These are phyloP conservation scores for Acanthurus lineatus DNA, from an alignment of 2,797 vertebrate genomes.

Conservation along the genomic window DNA sequence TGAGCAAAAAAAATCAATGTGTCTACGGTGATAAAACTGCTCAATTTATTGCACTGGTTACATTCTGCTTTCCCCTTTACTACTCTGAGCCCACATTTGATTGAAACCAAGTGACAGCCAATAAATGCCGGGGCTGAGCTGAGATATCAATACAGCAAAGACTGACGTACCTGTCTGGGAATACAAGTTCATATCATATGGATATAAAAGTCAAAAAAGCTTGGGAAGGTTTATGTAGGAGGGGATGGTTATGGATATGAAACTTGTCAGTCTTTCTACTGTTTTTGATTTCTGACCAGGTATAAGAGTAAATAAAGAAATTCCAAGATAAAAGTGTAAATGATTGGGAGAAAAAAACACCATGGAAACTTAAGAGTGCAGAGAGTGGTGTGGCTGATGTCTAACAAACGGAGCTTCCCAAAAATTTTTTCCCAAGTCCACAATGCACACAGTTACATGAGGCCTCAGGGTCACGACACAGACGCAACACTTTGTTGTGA, in stretches of 20 bases:
- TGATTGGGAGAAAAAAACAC: not conserved
- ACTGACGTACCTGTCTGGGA: no score
- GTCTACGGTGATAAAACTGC: constrained; percentile 8
- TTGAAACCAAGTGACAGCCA: not conserved
- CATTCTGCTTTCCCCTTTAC: not conserved
- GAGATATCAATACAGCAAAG: no score
- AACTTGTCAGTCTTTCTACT: not conserved
- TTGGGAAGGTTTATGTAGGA: no score
- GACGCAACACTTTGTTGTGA: constrained; percentile 17
- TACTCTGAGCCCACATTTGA: not conserved
- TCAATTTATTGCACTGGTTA: not conserved
- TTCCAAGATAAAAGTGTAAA: not conserved
- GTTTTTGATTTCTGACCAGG: not conserved
- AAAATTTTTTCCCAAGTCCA: no score
- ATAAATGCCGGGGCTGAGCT: not conserved
- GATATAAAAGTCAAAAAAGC: no score
- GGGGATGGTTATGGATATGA: no score
- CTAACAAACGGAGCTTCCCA: no score
- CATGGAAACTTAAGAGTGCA: no score
- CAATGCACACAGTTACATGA: no score
- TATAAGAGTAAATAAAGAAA: not conserved
- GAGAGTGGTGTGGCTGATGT: no score
- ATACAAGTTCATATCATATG: no score
- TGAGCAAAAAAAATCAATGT: not conserved
- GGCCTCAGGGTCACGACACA: no score